phyloP scores from a whole-genome alignment of 2,888 invertebrate species.

The Heliconius ethilla region DNA sequence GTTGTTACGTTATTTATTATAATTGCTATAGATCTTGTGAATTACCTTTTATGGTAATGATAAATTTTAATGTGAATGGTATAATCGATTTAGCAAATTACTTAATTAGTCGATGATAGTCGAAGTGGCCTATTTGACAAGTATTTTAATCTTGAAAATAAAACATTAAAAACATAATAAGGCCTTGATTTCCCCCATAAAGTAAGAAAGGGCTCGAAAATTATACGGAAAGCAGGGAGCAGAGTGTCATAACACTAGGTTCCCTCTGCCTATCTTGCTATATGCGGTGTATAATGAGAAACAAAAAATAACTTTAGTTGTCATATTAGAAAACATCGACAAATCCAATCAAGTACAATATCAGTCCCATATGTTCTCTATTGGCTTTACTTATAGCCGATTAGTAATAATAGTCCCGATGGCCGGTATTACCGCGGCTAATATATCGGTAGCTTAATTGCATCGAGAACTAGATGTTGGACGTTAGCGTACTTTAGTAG shows the following conservation, averaged over 20 bases:
- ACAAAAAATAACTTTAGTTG: not conserved
- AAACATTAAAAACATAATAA: not conserved
- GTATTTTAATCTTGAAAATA: not conserved
- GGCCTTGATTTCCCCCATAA: no score
- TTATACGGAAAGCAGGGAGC: no score
- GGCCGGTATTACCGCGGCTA: slow-evolving; percentile 53
- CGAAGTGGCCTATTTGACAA: not conserved
- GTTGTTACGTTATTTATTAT: slow-evolving; percentile 12
- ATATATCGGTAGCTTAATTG: slow-evolving; percentile 49
- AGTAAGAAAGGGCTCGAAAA: no score
- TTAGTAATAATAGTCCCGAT: slow-evolving; percentile 48
- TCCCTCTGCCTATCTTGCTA: not conserved
- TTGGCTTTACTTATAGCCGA: slow-evolving; percentile 16
- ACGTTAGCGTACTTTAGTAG: not conserved
- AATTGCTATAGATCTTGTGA: slow-evolving; percentile 2
- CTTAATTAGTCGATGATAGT: not conserved
- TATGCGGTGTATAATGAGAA: not conserved
- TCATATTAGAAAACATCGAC: not conserved
- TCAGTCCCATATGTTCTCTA: slow-evolving; percentile 11
- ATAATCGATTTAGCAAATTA: not conserved
- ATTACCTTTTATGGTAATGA: slow-evolving; percentile 3
- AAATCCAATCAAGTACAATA: not conserved
- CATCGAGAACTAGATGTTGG: slow-evolving; percentile 14
- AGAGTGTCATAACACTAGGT: not conserved
- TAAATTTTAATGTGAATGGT: not conserved